Base-by-base conservation (phyloP, 2,113 vertebrate species). In the Pagrus major region DNA sequence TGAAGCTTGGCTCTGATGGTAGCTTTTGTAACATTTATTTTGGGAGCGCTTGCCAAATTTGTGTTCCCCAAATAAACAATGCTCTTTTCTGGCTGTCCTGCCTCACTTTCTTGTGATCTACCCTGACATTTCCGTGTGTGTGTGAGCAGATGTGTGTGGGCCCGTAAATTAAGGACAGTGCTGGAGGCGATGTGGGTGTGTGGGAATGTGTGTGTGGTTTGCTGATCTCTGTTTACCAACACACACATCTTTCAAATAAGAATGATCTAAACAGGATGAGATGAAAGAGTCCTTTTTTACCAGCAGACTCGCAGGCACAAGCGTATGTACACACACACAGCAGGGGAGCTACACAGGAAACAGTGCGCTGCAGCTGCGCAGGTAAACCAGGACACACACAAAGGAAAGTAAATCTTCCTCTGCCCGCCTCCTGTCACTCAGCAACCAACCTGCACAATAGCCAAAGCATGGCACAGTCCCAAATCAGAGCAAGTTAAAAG, bases 91-190 rank as follows among this genome's bases (percentile, higher is more conserved):
- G 79, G 75, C 51, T 84, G 78, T 84, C 83, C 88, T 76, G 82
- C 76, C 81, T 88, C 83, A 80, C 79, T 86, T 88, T 60, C 72
- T 63, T 81, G 49, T 90, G 72, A 91, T 89, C 82, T 59, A 74
- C 35, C 11, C 70, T 86, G 85, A 91, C 71, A 56, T 85, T 86
- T 81, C 69, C 39, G 51, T 33, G 25, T 81, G 58, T 49, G 27
- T 78, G 66, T 46, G 74, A 75, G 76, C 37, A 44, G 55, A 31
- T 79, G 76, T 80, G 90, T 82, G 85, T 81, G 89, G 67, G 86
- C 67, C 82, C 85, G 78, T 76, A 85, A 89, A 92, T 93, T 89
- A 90, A 92, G 90, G 83, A 87, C 88, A 91, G 66, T 14, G 78
- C 92, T 88, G 51, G 78, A 90, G 92, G 93, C 86, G 3, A 72